Percentiles rank a stretch among this genome's conserved stretches.
Evolutionary conservation across 2,888 invertebrate genomes (phyloP).

Genomic region (Scaptomyza cyrtandrae): DNA sequence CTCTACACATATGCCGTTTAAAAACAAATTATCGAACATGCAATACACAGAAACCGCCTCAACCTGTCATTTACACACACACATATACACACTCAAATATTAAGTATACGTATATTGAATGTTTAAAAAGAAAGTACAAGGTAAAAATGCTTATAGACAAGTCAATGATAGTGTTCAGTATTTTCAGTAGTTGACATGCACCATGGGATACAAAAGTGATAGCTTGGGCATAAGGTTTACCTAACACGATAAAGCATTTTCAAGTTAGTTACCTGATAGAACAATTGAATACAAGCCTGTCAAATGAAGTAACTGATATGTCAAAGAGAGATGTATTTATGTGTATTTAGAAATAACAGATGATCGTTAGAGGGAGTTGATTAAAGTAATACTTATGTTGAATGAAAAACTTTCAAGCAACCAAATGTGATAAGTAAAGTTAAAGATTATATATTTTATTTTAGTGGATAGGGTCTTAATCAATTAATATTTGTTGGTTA

Average conservation of each 20-base stretch:
- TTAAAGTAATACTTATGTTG: not conserved
- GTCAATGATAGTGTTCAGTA: constrained; percentile 50
- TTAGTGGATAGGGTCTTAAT: no score
- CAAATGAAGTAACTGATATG: constrained; percentile 17
- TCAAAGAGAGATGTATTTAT: not conserved
- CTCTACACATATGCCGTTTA: constrained; percentile 65
- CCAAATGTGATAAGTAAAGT: no score
- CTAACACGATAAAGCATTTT: not conserved
- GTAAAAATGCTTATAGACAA: constrained; percentile 47
- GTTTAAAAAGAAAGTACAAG: constrained; percentile 37
- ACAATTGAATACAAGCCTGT: constrained; percentile 12
- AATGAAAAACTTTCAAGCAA: no score
- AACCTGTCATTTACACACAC: constrained; percentile 63
- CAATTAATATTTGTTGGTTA: no score
- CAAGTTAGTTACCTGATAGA: constrained; percentile 1
- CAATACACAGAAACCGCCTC: constrained; percentile 40
- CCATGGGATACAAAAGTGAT: constrained; percentile 24
- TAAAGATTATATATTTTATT: no score
- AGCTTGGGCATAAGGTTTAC: no score
- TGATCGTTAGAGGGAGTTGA: not conserved
- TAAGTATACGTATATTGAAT: constrained; percentile 22
- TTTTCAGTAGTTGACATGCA: constrained; percentile 36
- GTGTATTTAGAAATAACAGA: not conserved
- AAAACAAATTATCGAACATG: constrained; percentile 79
- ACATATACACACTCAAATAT: no score